Base-by-base conservation (phyloP, 2,113 vertebrate species). In the Embiotoca jacksoni region DNA sequence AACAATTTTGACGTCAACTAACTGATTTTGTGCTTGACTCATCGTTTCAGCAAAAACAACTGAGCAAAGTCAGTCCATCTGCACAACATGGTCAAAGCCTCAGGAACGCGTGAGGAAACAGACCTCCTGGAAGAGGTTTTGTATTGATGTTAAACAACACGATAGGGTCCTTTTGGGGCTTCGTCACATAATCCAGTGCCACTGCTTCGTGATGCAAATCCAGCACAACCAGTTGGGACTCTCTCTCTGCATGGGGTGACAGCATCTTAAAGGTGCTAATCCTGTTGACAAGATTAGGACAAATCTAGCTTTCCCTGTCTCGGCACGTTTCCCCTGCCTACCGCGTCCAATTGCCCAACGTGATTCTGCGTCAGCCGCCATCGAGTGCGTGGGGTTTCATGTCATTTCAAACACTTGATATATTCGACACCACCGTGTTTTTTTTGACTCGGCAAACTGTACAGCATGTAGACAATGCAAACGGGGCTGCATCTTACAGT, bases 211-310 rank as follows among this genome's bases (percentile, higher is more conserved):
- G 62, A 58, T 16, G 32, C 46, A 41, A 47, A 81, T 61, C 49
- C 47, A 80, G 63, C 52, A 44, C 64, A 44, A 23, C 58, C 36
- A 62, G 50, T 35, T 60, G 52, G n/a, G 2, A 35, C 58, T 14
- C 41, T 23, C 62, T 72, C 60, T 59, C 52, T 78, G 30, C 49
- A 13, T 64, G 68, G n/a, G 65, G 32, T 41, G 67, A 79, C 53
- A 41, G 44, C 55, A 80, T 72, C 31, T 88, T 84, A 74, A 83
- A 89, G 55, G 85, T 55, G 71, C 77, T 93, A 92, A 92, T 90
- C 89, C 89, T 69, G 72, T 87, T 91, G 83, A 86, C 74, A 59
- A 75, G 92, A 88, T 93, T 93, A 93, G 14, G 14, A 46, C 78
- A 61, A 66, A 84, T 88, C 86, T 82, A 76, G 44, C 79, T 91